Evolutionary conservation across 2,797 vertebrate species (phyloP), one percentile per base, ranked within the genome.

Genomic region (Halcyon badia): DNA sequence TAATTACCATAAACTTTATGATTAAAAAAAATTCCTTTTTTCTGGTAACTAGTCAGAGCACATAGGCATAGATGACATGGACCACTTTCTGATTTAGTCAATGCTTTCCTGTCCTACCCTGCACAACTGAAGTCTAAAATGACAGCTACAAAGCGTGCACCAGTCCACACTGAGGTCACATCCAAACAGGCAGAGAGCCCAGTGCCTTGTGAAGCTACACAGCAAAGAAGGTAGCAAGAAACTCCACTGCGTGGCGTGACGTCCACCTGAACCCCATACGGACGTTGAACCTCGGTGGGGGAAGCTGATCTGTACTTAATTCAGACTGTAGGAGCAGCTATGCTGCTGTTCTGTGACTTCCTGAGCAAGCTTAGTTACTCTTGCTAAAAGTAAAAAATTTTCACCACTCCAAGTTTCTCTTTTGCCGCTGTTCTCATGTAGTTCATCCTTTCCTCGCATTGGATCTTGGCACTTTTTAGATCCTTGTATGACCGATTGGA

Each of bases 251-350:
- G 64, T 4, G 2, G 17, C 12, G 39, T 49, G 14, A 5, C 28
- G 21, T 51, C 65, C 72, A 37, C 31, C 42, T 62, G 46, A 73
- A 30, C 21, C 14, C 25, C 4, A 2, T 24, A 14, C 5, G 18
- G 31, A 52, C 1, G 0, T 11, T 56, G 86, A 41, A 90, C 75
- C 26, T 41, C 1, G 0, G 5, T 6, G 22, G 33, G 16, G 35
- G 81, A 81, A 54, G 57, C 31, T 77, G 60, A 70, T 83, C 65
- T 61, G 13, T 26, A 11, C 41, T 24, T 71, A 31, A 11, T 61
- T 75, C 77, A 25, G 33, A 5, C 15, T 54, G 61, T 12, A 37
- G 41, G 56, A 33, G 18, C 49, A n/a, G 28, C 54, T 75, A 2
- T n/a, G 14, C 72, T 52, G 37, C 31, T 49, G 73, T 37, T 71